Conservation (phyloP, 2,113 vertebrate species). For the Chamaea fasciata region DNA sequence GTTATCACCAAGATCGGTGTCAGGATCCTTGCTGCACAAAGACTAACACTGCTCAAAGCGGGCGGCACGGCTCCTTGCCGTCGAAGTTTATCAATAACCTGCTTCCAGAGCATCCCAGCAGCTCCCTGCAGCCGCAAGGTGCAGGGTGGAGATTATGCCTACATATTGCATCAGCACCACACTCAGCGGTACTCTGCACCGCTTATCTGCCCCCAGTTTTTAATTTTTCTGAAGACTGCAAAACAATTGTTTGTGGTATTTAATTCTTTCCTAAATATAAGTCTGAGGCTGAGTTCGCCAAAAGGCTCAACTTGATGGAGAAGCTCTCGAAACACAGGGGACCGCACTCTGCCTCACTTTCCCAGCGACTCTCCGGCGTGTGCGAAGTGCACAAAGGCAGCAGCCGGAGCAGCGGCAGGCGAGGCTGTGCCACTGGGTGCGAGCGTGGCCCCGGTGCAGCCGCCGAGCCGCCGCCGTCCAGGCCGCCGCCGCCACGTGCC, state of each 20-base stretch:
- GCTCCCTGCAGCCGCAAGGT: not conserved
- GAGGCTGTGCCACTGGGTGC: not conserved
- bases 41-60: not conserved
- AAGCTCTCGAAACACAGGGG: not conserved
- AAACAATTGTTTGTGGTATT: not conserved
- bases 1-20: conserved; percentile 9
- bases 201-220: conserved; percentile 22
- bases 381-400: not conserved
- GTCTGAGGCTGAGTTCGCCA: not conserved
- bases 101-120: not conserved
- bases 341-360: not conserved
- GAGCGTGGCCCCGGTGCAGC: not conserved
- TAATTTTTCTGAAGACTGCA: conserved; percentile 34
- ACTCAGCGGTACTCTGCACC: not conserved
- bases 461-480: not conserved
- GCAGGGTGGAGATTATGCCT: not conserved
- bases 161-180: not conserved
- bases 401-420: not conserved
- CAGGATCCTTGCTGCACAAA: conserved; percentile 51
- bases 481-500: not conserved
- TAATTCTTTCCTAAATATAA: not conserved
- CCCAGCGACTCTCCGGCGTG: not conserved
- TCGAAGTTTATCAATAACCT: not conserved
- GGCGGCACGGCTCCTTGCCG: fast-evolving
- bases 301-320: not conserved